These are phyloP conservation scores for Erethizon dorsatum DNA, from an alignment of 2,797 vertebrate species.

Conservation along the genomic window DNA sequence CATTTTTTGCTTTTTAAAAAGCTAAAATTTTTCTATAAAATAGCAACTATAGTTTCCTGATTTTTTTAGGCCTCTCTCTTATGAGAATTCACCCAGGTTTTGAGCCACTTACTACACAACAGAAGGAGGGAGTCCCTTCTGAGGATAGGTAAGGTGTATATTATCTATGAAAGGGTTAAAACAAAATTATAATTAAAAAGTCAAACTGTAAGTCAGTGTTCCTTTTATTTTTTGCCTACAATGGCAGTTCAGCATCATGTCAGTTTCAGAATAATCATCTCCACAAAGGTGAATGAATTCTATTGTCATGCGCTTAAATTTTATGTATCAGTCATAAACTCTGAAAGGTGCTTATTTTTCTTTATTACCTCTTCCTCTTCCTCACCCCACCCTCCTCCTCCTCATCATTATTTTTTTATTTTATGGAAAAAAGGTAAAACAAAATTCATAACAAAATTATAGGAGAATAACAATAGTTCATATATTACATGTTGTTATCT, in stretches of 20 bases:
- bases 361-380: not conserved
- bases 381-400: not conserved
- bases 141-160: not conserved
- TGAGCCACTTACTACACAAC: not conserved
- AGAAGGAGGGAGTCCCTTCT: not conserved
- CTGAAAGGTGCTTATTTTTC: not conserved
- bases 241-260: not conserved
- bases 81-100: not conserved
- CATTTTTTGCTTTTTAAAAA: conserved; percentile 10
- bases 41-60: not conserved
- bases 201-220: not conserved
- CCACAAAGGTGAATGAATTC: not conserved
- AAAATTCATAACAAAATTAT: too few species aligned
- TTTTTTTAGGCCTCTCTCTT: not conserved
- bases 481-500: too few species aligned
- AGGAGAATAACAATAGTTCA: too few species aligned
- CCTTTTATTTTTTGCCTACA: not conserved
- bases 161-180: not conserved
- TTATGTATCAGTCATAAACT: not conserved
- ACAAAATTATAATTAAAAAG: not conserved
- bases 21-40: conserved; percentile 13
- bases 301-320: not conserved
- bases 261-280: conserved; percentile 5
- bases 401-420: not conserved
- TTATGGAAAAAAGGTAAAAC: too few species aligned